Evolutionary conservation across 2,888 invertebrate genomes (phyloP).

Genomic region (Caenorhabditis sp.): DNA sequence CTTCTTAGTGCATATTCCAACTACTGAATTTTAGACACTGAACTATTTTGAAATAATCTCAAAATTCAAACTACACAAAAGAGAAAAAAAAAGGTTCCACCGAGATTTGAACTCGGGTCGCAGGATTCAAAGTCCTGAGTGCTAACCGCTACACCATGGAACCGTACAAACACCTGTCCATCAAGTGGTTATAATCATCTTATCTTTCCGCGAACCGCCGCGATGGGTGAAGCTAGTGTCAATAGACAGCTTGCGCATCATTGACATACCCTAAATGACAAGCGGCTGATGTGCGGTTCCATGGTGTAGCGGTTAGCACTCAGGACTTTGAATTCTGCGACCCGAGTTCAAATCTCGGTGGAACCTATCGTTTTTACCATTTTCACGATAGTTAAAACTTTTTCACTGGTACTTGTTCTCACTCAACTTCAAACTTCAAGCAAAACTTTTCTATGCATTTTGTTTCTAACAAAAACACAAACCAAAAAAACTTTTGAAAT

Average conservation of each 20-base stretch:
- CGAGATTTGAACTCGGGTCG: slow-evolving; percentile 77
- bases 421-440: no score
- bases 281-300: slow-evolving; percentile 57
- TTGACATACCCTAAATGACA: neutral
- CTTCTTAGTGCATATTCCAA: neutral
- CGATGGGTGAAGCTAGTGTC: neutral
- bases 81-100: slow-evolving; percentile 72
- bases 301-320: slow-evolving; percentile 79
- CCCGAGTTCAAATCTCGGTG: slow-evolving; percentile 78
- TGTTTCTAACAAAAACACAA: no score
- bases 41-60: neutral
- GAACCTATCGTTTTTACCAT: slow-evolving; percentile 71
- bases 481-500: no score
- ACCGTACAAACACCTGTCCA: slow-evolving; percentile 22
- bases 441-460: no score
- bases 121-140: slow-evolving; percentile 77
- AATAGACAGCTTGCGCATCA: slow-evolving; percentile 2
- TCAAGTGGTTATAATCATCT: neutral
- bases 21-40: neutral
- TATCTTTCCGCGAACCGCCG: neutral
- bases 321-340: slow-evolving; percentile 78
- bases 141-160: slow-evolving; percentile 76
- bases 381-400: no score
- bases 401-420: no score
- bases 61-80: no score